These are phyloP conservation scores for Plagodis dolabraria DNA, from an alignment of 2,888 invertebrate genomes.

Conservation along the genomic window DNA sequence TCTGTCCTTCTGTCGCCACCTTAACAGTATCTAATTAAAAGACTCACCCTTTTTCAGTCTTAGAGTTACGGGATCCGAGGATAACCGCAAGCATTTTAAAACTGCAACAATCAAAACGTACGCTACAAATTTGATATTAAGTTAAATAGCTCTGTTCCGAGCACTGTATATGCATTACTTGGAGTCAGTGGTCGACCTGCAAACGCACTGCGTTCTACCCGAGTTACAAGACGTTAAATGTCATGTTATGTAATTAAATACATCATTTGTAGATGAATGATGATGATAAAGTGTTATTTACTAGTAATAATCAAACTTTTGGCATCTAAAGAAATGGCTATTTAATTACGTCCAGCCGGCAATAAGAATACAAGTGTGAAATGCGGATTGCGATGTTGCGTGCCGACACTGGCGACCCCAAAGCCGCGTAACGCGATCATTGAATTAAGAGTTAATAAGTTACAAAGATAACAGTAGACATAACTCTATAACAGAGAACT, in stretches of 20 bases:
- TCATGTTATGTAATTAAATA: no score
- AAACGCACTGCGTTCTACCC: no score
- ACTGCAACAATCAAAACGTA: slow-evolving; percentile 87
- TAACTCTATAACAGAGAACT: slow-evolving; percentile 51
- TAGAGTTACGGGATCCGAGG: slow-evolving; percentile 95
- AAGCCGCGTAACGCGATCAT: slow-evolving; percentile 67
- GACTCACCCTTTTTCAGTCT: slow-evolving; percentile 95
- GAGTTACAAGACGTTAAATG: no score
- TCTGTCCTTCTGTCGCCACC: no score
- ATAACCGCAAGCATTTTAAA: slow-evolving; percentile 96
- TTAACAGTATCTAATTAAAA: not conserved
- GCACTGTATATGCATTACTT: no score
- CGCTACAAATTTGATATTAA: slow-evolving; percentile 14
- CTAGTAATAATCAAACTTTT: slow-evolving; percentile 46
- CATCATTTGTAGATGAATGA: slow-evolving; percentile 45
- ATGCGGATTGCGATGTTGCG: slow-evolving; percentile 69
- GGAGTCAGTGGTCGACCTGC: no score
- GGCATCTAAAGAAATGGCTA: slow-evolving; percentile 43
- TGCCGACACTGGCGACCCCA: slow-evolving; percentile 57
- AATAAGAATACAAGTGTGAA: slow-evolving; percentile 54
- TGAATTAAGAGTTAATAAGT: slow-evolving; percentile 71
- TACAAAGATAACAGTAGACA: slow-evolving; percentile 58
- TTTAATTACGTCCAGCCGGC: slow-evolving; percentile 42
- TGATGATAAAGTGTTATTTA: slow-evolving; percentile 46
- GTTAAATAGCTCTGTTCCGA: no score